Evolutionary conservation across 1,140 invertebrate species (phyloP).

Genomic region (Anastatus disparis): DNA sequence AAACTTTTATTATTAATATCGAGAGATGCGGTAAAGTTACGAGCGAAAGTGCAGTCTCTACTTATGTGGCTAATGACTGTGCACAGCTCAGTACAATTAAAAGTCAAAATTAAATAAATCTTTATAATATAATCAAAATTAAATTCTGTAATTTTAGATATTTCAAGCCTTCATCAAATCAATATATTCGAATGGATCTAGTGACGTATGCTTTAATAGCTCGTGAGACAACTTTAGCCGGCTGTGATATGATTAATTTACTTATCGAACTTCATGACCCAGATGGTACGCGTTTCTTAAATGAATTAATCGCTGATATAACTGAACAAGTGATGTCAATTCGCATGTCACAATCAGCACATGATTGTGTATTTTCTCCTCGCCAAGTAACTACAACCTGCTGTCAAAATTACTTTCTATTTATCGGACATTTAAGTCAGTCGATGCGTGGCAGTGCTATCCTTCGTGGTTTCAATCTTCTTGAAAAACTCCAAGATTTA

Average conservation of each 20-base stretch:
- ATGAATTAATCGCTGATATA: conserved; percentile 85
- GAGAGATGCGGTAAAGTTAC: no score
- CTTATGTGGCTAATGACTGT: no score
- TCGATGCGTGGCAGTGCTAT: conserved; percentile 77
- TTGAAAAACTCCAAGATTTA: conserved; percentile 83
- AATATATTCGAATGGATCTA: conserved; percentile 80
- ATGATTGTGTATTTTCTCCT: conserved; percentile 90
- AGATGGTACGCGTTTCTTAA: conserved; percentile 73
- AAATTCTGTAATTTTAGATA: conserved; percentile 69
- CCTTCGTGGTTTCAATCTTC: conserved; percentile 82
- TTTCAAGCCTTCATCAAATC: conserved; percentile 87
- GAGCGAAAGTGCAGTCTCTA: no score
- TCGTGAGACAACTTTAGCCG: conserved; percentile 76
- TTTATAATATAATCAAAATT: not conserved
- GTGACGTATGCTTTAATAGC: conserved; percentile 67
- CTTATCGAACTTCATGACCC: conserved; percentile 69
- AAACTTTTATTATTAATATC: no score
- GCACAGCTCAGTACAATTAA: no score
- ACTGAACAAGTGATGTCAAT: conserved; percentile 80
- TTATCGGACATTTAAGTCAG: conserved; percentile 87
- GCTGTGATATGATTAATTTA: conserved; percentile 82
- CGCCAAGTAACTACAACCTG: conserved; percentile 87
- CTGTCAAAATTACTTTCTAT: conserved; percentile 93
- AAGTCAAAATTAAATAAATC: not conserved
- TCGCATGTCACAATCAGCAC: conserved; percentile 77